phyloP scores from a whole-genome alignment of 2,113 vertebrate species.

The Perognathus longimembris region DNA sequence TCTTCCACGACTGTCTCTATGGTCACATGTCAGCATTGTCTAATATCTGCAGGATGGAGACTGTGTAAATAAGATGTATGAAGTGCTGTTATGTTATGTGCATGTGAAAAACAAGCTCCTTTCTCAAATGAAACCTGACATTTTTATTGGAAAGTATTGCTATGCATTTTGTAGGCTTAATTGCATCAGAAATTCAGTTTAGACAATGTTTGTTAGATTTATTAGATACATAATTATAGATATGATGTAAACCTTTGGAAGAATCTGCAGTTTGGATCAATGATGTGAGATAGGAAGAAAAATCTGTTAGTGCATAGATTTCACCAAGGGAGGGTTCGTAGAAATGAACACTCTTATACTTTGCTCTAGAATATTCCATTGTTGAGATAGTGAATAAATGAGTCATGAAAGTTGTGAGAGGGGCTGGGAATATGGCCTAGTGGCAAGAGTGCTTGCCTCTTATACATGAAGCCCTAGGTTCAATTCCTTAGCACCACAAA shows the following conservation, averaged over 20 bases:
- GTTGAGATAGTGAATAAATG: neutral
- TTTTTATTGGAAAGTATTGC: neutral
- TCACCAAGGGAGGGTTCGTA: neutral
- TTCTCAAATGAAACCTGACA: conserved; percentile 22
- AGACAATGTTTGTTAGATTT: neutral
- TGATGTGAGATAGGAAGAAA: neutral
- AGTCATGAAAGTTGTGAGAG: neutral
- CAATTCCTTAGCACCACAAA: too few relatives aligned
- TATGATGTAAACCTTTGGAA: neutral
- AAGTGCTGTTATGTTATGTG: conserved; percentile 2
- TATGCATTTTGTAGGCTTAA: neutral
- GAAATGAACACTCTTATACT: neutral
- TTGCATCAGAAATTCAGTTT: neutral
- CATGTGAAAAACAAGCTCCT: neutral
- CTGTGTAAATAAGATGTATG: neutral
- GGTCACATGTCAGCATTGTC: neutral
- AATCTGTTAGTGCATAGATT: neutral
- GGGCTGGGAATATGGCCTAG: too few relatives aligned
- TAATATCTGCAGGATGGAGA: neutral
- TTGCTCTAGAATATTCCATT: neutral
- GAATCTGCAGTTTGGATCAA: neutral
- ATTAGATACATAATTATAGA: neutral
- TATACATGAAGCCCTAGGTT: too few relatives aligned
- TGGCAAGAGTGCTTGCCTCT: too few relatives aligned
- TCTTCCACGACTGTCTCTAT: neutral